phyloP scores from a whole-genome alignment of 1,140 invertebrate genomes.

The Luehdorfia chinensis region DNA sequence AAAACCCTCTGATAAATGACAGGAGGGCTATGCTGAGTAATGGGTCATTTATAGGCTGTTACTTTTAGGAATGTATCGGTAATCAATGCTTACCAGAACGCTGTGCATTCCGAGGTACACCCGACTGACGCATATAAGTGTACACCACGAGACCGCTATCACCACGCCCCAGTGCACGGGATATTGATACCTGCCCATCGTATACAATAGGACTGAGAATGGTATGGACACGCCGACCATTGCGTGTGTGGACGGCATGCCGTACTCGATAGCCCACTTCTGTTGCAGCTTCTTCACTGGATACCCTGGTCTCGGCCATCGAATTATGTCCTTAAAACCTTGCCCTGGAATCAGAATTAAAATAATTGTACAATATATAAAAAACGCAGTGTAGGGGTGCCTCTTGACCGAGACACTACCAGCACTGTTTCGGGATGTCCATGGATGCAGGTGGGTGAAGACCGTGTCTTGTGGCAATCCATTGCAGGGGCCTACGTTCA shows the following conservation, averaged over 20 bases:
- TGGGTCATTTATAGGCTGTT: no score
- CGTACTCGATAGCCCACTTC: slow-evolving; percentile 93
- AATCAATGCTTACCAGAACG: slow-evolving; percentile 83
- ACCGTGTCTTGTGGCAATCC: no score
- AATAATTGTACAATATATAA: no score
- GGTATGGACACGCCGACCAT: slow-evolving; percentile 93
- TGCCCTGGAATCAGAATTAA: no score
- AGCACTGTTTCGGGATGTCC: no score
- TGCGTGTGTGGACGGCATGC: slow-evolving; percentile 96
- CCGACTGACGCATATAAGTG: slow-evolving; percentile 88
- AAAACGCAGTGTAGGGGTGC: no score
- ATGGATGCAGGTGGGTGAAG: no score
- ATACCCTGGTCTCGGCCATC: slow-evolving; percentile 90
- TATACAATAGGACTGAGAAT: slow-evolving; percentile 89
- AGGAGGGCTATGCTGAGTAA: no score
- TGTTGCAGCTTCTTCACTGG: slow-evolving; percentile 89
- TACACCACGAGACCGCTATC: slow-evolving; percentile 82
- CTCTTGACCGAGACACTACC: no score
- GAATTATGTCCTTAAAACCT: slow-evolving; percentile 90
- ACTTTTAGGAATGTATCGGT: no score
- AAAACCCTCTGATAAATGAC: no score
- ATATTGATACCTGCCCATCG: slow-evolving; percentile 88
- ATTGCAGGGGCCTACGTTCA: no score
- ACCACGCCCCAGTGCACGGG: slow-evolving; percentile 77
- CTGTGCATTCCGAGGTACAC: slow-evolving; percentile 96